Evolutionary conservation across 2,113 vertebrate species (phyloP).

Genomic region (Sigmodon hispidus): DNA sequence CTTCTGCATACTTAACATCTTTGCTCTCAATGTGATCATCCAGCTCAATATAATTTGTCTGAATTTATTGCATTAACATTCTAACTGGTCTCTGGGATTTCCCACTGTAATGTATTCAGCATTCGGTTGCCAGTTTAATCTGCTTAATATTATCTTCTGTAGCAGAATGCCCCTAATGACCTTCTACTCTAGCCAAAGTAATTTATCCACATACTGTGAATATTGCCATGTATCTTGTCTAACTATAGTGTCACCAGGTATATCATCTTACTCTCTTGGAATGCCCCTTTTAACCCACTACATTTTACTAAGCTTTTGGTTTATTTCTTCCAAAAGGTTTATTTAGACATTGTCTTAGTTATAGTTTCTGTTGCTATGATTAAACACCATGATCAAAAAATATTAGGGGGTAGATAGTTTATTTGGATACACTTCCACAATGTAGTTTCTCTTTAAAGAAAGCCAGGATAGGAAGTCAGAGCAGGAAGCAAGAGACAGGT

Average conservation of each 20-base stretch:
- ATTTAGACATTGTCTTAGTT: not conserved
- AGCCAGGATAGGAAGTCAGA: not conserved
- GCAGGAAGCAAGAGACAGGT: not conserved
- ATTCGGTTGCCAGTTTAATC: not conserved
- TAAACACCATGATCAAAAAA: not conserved
- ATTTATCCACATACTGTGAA: not conserved
- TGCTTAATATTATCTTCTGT: constrained; percentile 29
- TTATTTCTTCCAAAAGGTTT: not conserved
- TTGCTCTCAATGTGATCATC: not conserved
- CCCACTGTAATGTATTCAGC: not conserved
- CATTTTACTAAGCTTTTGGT: not conserved
- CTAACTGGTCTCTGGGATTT: constrained; percentile 19
- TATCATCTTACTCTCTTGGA: not conserved
- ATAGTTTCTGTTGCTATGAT: not conserved
- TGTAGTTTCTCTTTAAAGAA: not conserved
- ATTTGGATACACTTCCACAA: not conserved
- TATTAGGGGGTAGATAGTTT: too few species aligned
- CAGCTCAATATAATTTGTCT: not conserved
- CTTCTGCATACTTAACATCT: not conserved
- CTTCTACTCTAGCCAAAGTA: not conserved
- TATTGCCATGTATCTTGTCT: not conserved
- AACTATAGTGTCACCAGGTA: not conserved
- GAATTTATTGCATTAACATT: constrained; percentile 52
- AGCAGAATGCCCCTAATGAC: not conserved
- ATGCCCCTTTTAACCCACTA: not conserved